Base-by-base conservation (phyloP, 2,797 vertebrate genomes). In the Avahi laniger region DNA sequence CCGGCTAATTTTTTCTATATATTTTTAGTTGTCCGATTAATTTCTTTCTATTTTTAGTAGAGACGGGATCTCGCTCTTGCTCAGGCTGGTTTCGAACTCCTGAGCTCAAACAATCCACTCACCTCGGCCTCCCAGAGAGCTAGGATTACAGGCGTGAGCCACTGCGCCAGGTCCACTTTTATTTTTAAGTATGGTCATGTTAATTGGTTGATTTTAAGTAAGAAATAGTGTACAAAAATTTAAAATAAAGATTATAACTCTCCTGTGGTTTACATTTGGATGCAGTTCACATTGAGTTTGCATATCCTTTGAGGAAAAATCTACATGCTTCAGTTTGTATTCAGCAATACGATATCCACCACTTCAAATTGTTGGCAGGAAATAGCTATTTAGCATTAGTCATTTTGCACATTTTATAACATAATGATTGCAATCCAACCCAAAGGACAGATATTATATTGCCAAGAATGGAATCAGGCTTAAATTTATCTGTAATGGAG, bases 401-500 rank as follows among this genome's bases (percentile, higher is more conserved):
- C 9, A 90, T 95, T 98, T 97, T 84, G 54, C 18, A 75, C 87
- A 87, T 59, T 95, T 97, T 97, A 93, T 67, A 87, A 61, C 15
- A 50, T 52, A 95, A 92, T 41, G 80, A 92, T 93, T 98, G 30
- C n/a, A 97, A 96, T 90, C 38, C 46, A 97, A 88, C 38, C 41
- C 85, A 92, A 97, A 97, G 69, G 80, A 94, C 24, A 98, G 96
- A 90, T 96, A 8, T 18, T 75, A 76, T 50, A 95, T 46, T 96
- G 70, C n/a, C 35, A 96, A 93, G 59, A 97, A 95, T 92, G 41
- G 38, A 94, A 97, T 30, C 46, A 38, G 26, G 6, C 24, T 63
- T 18, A 43, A 2, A 96, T 87, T 88, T 93, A 69, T 90, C 24
- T 87, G 94, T 59, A 97, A 78, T 61, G 35, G 50, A 97, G 78